phyloP scores from a whole-genome alignment of 2,797 vertebrate genomes.

The Pteropus rufus region DNA sequence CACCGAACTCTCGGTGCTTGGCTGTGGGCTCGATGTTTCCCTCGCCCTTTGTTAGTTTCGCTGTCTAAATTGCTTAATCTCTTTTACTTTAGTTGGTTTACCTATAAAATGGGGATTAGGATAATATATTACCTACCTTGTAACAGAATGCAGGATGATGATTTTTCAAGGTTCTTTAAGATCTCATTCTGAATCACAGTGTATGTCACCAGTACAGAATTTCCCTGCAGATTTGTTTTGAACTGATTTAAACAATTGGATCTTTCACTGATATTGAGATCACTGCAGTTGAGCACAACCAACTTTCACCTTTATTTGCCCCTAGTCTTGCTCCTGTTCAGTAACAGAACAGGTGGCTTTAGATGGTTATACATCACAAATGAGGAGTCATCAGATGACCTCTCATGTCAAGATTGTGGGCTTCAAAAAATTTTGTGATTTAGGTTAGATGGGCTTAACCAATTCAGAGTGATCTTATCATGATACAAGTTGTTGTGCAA shows the following conservation, averaged over 20 bases:
- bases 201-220: not conserved
- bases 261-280: not conserved
- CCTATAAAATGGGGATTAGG: not conserved
- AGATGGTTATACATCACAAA: not conserved
- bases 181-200: constrained; percentile 23
- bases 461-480: not conserved
- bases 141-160: not conserved
- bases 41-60: not conserved
- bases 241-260: not conserved
- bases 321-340: not conserved
- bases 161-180: not conserved
- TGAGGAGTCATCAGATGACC: not conserved
- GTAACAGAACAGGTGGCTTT: not conserved
- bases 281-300: not conserved
- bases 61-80: not conserved
- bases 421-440: not conserved
- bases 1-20: not conserved
- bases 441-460: not conserved
- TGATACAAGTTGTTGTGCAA: not conserved
- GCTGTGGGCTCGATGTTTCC: not conserved
- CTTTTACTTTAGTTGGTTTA: not conserved
- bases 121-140: not conserved
- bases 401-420: not conserved
- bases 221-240: not conserved
- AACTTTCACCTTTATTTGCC: not conserved